Percentiles rank a stretch among this genome's conserved stretches.
Evolutionary conservation across 1,140 invertebrate species (phyloP).

Genomic region (Euwallacea similis): DNA sequence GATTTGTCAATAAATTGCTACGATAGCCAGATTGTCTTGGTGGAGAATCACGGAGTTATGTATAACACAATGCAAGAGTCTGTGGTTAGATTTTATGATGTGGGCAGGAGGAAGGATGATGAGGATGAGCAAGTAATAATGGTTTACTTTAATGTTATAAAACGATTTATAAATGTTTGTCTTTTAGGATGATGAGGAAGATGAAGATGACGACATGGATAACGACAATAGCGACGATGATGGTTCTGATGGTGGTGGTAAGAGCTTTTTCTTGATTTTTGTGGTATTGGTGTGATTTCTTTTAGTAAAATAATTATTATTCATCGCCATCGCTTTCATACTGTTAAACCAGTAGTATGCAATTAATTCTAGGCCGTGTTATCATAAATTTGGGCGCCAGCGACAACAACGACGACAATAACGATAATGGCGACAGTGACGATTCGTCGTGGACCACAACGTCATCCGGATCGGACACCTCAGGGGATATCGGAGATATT

Average conservation of each 20-base stretch:
- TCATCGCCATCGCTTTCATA: not conserved
- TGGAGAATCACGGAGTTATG: conserved; percentile 71
- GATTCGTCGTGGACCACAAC: conserved; percentile 35
- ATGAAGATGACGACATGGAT: conserved; percentile 67
- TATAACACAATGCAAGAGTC: conserved; percentile 80
- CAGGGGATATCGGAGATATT: not conserved
- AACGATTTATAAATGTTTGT: conserved; percentile 2
- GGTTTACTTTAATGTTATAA: not conserved
- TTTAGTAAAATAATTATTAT: not conserved
- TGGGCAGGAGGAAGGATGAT: conserved; percentile 70
- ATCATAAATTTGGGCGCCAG: conserved; percentile 38
- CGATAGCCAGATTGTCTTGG: conserved; percentile 79
- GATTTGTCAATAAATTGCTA: conserved; percentile 73
- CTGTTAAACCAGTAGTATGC: not conserved
- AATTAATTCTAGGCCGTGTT: conserved; percentile 33
- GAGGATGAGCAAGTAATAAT: conserved; percentile 67
- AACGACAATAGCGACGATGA: conserved; percentile 60
- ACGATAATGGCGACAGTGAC: conserved; percentile 45
- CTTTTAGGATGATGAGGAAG: conserved; percentile 67
- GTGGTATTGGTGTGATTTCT: not conserved
- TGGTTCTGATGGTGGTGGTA: conserved; percentile 57
- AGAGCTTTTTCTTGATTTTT: conserved; percentile 16
- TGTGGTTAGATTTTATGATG: conserved; percentile 80
- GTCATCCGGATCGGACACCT: conserved; percentile 33
- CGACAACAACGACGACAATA: conserved; percentile 57